Evolutionary conservation across 2,888 invertebrate species (phyloP), one percentile per base, ranked within the genome.

Genomic region (Coleophora flavipennella): DNA sequence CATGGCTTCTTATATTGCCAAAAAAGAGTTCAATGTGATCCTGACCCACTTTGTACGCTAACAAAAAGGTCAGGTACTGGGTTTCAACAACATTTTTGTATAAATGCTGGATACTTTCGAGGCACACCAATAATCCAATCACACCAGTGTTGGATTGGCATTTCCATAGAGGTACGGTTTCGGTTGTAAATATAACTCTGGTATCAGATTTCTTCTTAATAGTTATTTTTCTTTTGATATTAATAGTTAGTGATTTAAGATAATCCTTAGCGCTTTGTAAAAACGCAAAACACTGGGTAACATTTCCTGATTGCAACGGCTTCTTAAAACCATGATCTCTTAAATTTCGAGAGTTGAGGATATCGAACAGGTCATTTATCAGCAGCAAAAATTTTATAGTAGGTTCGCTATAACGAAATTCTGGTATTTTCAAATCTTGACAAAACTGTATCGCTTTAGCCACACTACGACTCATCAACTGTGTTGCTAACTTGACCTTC

Each of bases 381-480:
- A 39, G 26, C 3, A 26, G 33, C 20, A 45, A 42, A 14, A 45
- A 45, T 26, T 45, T 31, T 7, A 13, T 12, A 28, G 45, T 42
- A 3, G 9, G 9, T 8, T 13, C 35, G 2, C 26, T 25, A 31
- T 38, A 8, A 9, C 8, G 10, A 34, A 34, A 26, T 11, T 33
- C n/a, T 10, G 13, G 9, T 11, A 13, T n/a, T 13, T 34, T 26
- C 14, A 33, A 10, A 25, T 33, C 7, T 9, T 28, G 13, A 14
- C 39, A 33, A n/a, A 39, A 31, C n/a, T 12, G 14, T 13, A 35
- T 36, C 10, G 49, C 39, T 36, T 42, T 43, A 11, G 46, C 42
- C 29, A 46, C 49, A 39, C 46, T 44, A 12, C 31, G 32, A 33
- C 43, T 45, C 14, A 45, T 13, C n/a, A 45, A n/a, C 25, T 41